phyloP scores from a whole-genome alignment of 1,140 invertebrate species.

The Zaprionus ghesquierei region DNA sequence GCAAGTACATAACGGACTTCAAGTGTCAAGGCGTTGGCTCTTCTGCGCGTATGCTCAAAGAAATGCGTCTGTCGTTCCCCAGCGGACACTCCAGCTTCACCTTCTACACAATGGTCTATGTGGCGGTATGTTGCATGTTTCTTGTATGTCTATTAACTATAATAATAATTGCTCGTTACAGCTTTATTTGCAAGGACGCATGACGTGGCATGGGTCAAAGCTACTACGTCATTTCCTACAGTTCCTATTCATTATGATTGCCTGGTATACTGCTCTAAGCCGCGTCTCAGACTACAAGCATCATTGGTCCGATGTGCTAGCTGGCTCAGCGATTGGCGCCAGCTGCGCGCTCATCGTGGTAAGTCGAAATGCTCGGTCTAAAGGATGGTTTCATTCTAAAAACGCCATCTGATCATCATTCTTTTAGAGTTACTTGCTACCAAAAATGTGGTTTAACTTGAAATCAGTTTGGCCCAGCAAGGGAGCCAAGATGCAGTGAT shows the following conservation, averaged over 20 bases:
- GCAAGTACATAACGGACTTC: slow-evolving; percentile 87
- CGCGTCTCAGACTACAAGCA: slow-evolving; percentile 98
- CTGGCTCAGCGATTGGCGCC: slow-evolving; percentile 84
- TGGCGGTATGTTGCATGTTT: slow-evolving; percentile 86
- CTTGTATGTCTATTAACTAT: slow-evolving; percentile 64
- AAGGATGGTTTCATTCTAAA: background rate
- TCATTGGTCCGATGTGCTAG: slow-evolving; percentile 90
- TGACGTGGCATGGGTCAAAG: slow-evolving; percentile 89
- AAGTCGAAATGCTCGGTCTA: slow-evolving; percentile 71
- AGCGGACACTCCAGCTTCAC: slow-evolving; percentile 92
- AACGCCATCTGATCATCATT: slow-evolving; percentile 40
- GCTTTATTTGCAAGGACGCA: slow-evolving; percentile 92
- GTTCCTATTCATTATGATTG: slow-evolving; percentile 88
- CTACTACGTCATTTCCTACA: slow-evolving; percentile 90
- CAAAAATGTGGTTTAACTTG: slow-evolving; percentile 74
- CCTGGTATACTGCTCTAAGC: slow-evolving; percentile 92
- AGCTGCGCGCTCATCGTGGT: slow-evolving; percentile 85
- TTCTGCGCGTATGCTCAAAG: slow-evolving; percentile 86
- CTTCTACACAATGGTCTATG: slow-evolving; percentile 91
- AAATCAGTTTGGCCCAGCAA: slow-evolving; percentile 65
- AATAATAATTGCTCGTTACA: slow-evolving; percentile 78
- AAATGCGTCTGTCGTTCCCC: slow-evolving; percentile 91
- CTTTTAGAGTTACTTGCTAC: slow-evolving; percentile 70
- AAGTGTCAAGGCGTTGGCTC: slow-evolving; percentile 85
- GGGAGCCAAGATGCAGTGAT: slow-evolving; percentile 50